These are phyloP conservation scores for Stichodactyla helianthus DNA, from an alignment of 64 coral and sea anemone species.

Conservation along the genomic window DNA sequence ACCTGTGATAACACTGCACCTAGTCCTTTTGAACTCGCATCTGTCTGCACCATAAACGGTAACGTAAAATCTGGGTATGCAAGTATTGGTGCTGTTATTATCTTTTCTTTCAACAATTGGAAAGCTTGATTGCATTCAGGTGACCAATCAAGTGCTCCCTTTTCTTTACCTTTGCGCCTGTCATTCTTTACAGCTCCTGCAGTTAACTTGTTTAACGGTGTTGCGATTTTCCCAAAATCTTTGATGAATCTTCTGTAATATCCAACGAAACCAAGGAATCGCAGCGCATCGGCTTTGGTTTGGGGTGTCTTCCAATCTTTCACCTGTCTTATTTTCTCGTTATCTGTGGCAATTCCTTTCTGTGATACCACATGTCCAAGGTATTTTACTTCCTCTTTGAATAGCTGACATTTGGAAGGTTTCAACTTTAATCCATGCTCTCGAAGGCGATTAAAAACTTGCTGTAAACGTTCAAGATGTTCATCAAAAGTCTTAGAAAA, in stretches of 20 bases:
- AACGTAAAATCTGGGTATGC: conserved; percentile 7
- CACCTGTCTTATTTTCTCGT: conserved; percentile 1
- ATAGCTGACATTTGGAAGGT: conserved; percentile 24
- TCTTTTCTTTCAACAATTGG: not conserved
- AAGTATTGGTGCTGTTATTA: conserved; percentile 28
- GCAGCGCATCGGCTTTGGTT: conserved; percentile 24
- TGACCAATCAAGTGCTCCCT: conserved; percentile 28
- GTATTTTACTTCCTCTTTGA: conserved; percentile 27
- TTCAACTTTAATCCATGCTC: conserved; percentile 37
- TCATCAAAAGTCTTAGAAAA: conserved; percentile 31
- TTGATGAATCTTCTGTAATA: conserved; percentile 29
- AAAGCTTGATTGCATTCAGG: conserved; percentile 26
- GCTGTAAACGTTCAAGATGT: not conserved
- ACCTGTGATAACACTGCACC: conserved; percentile 47
- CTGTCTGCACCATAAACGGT: conserved; percentile 33
- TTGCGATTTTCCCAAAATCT: conserved; percentile 17
- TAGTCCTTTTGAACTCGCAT: conserved; percentile 24
- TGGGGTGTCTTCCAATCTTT: conserved; percentile 26
- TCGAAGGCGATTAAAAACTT: conserved; percentile 25
- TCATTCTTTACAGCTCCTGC: conserved; percentile 8
- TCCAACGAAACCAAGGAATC: conserved; percentile 54
- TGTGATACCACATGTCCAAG: conserved; percentile 38
- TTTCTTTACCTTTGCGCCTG: too few species aligned
- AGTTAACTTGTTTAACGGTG: conserved; percentile 1
- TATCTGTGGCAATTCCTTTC: conserved; percentile 35